Percentiles rank a stretch among this genome's conserved stretches.
Evolutionary conservation across 2,797 vertebrate species (phyloP).

Genomic region (Pogoniulus pusillus): DNA sequence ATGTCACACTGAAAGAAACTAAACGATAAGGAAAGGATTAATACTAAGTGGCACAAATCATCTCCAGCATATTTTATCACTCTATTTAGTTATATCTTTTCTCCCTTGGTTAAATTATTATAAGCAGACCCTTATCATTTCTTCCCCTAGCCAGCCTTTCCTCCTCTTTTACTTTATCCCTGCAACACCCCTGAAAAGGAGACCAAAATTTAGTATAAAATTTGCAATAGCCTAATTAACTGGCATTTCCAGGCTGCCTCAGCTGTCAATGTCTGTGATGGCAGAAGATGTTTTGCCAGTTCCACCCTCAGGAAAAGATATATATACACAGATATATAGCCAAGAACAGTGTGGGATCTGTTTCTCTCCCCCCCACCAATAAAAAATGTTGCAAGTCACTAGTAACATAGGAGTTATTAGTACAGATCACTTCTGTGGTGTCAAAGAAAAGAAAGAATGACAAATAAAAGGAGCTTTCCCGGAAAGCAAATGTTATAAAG

Average conservation of each 20-base stretch:
- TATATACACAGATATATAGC: background rate
- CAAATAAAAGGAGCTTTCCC: background rate
- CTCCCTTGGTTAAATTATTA: background rate
- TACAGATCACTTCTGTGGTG: background rate
- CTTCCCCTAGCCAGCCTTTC: background rate
- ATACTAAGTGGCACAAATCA: background rate
- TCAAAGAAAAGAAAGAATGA: background rate
- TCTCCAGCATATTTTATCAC: background rate
- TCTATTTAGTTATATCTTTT: background rate
- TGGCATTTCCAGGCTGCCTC: conserved; percentile 20
- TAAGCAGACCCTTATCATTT: background rate
- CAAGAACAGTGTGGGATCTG: conserved; percentile 33
- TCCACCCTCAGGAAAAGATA: background rate
- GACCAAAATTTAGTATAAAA: background rate
- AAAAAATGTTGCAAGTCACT: background rate
- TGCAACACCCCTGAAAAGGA: background rate
- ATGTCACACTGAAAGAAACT: background rate
- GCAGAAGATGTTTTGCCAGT: conserved; percentile 12
- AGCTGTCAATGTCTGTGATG: conserved; percentile 9
- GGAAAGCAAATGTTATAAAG: background rate
- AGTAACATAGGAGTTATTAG: background rate
- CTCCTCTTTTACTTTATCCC: background rate
- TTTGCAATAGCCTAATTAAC: background rate
- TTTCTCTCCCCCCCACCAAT: background rate
- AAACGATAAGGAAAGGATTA: background rate